These are phyloP conservation scores for Hetaerina titia DNA, from an alignment of 2,888 invertebrate genomes.

Conservation along the genomic window DNA sequence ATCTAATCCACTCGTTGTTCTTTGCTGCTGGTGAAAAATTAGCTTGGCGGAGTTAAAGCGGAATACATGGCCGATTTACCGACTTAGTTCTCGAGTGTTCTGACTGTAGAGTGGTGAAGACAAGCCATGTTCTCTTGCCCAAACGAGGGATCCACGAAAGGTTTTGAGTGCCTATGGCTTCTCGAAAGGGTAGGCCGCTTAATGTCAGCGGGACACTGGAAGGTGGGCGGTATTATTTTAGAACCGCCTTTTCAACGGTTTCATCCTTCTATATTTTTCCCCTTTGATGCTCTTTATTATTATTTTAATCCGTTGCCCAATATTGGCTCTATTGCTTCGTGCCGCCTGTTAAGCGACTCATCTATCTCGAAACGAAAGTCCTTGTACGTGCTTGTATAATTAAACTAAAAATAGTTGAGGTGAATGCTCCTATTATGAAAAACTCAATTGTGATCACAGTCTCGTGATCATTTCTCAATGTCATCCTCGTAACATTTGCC, in stretches of 20 bases:
- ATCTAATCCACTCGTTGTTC: too few species aligned
- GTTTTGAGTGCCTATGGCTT: not conserved
- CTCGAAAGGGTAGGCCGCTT: not conserved
- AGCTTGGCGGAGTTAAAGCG: too few species aligned
- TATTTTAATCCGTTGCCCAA: not conserved
- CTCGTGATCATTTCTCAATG: too few species aligned
- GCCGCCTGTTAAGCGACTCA: not conserved
- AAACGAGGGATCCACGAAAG: not conserved
- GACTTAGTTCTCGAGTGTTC: not conserved
- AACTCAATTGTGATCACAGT: too few species aligned
- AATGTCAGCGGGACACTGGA: not conserved
- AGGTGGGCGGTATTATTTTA: not conserved
- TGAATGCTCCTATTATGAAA: too few species aligned
- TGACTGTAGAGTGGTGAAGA: not conserved
- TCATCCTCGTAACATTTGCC: too few species aligned
- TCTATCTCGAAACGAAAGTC: not conserved
- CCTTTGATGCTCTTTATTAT: not conserved
- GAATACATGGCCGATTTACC: not conserved
- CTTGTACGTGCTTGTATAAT: not conserved
- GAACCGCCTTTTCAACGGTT: not conserved
- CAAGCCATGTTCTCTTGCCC: not conserved
- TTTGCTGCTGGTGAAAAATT: too few species aligned
- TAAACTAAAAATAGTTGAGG: too few species aligned
- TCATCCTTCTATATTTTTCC: not conserved
- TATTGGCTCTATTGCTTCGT: not conserved